Conservation (phyloP, 2,797 vertebrate genomes). For the Sphaeramia orbicularis region DNA sequence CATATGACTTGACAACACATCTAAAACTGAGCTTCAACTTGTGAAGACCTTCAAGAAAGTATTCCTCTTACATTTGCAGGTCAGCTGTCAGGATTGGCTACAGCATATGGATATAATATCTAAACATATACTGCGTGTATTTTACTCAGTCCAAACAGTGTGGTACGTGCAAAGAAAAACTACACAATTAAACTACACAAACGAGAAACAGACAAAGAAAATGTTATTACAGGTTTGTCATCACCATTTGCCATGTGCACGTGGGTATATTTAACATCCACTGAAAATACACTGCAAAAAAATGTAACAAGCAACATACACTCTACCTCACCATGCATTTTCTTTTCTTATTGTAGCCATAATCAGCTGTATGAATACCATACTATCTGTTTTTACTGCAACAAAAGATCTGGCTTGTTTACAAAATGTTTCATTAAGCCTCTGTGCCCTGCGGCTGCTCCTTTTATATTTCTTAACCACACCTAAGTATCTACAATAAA, state of each 20-base stretch:
- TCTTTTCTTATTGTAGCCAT: conserved; percentile 3
- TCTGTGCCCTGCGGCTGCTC: background rate
- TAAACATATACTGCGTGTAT: too few species aligned
- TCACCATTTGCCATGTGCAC: background rate
- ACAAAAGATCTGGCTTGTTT: background rate
- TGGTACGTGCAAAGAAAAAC: too few species aligned
- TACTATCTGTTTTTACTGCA: background rate
- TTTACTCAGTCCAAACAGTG: too few species aligned
- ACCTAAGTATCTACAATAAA: background rate
- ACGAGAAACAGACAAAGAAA: too few species aligned
- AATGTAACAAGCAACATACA: background rate
- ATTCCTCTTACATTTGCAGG: too few species aligned
- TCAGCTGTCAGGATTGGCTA: too few species aligned
- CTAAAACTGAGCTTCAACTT: too few species aligned
- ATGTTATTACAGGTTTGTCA: background rate
- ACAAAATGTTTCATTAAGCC: background rate
- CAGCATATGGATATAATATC: too few species aligned
- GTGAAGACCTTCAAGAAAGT: too few species aligned
- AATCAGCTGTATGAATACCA: conserved; percentile 1
- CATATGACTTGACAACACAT: too few species aligned
- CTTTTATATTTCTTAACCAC: conserved; percentile 2
- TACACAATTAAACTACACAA: too few species aligned
- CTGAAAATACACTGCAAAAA: conserved; percentile 1
- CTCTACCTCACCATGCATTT: background rate
- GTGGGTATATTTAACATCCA: background rate